phyloP scores from a whole-genome alignment of 1,140 invertebrate genomes.

The Scaptomyza hsui region DNA sequence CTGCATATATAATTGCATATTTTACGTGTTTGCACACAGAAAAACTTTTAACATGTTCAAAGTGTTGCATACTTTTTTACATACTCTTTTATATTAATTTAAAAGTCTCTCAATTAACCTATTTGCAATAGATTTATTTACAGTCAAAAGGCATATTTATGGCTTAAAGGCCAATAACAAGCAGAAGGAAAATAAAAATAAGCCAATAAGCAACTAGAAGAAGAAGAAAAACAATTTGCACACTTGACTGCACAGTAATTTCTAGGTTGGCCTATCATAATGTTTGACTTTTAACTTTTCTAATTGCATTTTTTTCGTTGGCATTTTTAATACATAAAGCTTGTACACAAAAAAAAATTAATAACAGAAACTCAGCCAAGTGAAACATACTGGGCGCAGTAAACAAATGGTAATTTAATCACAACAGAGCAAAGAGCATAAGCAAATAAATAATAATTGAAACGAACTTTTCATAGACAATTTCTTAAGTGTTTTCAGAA shows the following conservation, averaged over 20 bases:
- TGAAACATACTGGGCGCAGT: slow-evolving; percentile 57
- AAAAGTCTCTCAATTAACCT: not conserved
- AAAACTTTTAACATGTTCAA: not conserved
- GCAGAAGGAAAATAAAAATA: too few species aligned
- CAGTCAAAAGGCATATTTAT: slow-evolving; percentile 16
- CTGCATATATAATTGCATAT: not conserved
- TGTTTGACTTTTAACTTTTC: slow-evolving; percentile 41
- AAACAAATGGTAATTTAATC: slow-evolving; percentile 78
- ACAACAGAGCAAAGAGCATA: slow-evolving; percentile 56
- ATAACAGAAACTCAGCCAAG: slow-evolving; percentile 51
- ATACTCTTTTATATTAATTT: slow-evolving; percentile 15
- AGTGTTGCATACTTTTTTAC: slow-evolving; percentile 12
- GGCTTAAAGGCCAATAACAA: too few species aligned
- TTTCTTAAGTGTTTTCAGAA: slow-evolving; percentile 35
- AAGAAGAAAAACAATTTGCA: slow-evolving; percentile 12
- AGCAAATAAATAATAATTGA: slow-evolving; percentile 66
- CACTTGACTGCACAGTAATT: slow-evolving; percentile 35
- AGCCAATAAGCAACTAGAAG: slow-evolving; percentile 7
- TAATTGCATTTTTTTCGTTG: slow-evolving; percentile 54
- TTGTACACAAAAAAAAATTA: slow-evolving; percentile 6
- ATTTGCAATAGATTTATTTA: slow-evolving; percentile 8
- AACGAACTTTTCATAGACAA: slow-evolving; percentile 35
- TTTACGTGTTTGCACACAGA: not conserved
- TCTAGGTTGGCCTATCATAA: slow-evolving; percentile 7
- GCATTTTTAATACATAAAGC: slow-evolving; percentile 1